A percentile compares a stretch with the other conserved stretches of the same genome.
phyloP scores from a whole-genome alignment of 2,797 vertebrate genomes.

The Tiaroga cobitis region DNA sequence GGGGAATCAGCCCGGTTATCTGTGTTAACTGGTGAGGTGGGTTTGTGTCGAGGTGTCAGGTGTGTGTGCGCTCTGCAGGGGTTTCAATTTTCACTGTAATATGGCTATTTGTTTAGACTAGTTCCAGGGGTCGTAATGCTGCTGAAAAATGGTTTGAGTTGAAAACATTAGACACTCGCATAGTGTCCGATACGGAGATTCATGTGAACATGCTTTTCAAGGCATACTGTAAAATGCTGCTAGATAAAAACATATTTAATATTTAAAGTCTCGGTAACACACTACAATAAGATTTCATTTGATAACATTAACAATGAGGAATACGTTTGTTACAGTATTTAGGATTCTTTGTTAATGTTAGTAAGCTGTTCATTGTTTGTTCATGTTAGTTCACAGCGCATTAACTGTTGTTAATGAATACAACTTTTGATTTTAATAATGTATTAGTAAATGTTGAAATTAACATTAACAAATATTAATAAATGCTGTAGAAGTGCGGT shows the following conservation, averaged over 20 bases:
- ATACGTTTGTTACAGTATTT: too few relatives aligned
- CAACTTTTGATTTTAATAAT: too few relatives aligned
- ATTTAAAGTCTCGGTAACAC: neutral
- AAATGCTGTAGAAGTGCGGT: too few relatives aligned
- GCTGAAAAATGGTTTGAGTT: neutral
- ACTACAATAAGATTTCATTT: too few relatives aligned
- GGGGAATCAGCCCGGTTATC: slow-evolving; percentile 43
- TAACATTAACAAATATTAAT: too few relatives aligned
- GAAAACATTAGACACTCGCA: neutral
- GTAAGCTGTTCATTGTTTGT: too few relatives aligned
- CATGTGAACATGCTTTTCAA: neutral
- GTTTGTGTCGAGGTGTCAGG: slow-evolving; percentile 39
- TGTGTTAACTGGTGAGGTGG: slow-evolving; percentile 47
- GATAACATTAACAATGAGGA: too few relatives aligned
- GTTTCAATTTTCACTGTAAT: slow-evolving; percentile 37
- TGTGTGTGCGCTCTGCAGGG: slow-evolving; percentile 10
- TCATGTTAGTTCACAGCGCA: too few relatives aligned
- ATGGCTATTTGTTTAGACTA: slow-evolving; percentile 34
- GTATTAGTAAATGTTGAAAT: too few relatives aligned
- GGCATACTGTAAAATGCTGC: neutral
- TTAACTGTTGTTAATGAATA: too few relatives aligned
- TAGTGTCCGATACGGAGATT: neutral
- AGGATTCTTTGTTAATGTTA: too few relatives aligned
- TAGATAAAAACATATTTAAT: neutral
- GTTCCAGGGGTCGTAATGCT: slow-evolving; percentile 13